A percentile compares a stretch with the other conserved stretches of the same genome.
These are phyloP conservation scores for Loris lydekkerianus DNA, from an alignment of 2,797 vertebrate species.

Conservation along the genomic window DNA sequence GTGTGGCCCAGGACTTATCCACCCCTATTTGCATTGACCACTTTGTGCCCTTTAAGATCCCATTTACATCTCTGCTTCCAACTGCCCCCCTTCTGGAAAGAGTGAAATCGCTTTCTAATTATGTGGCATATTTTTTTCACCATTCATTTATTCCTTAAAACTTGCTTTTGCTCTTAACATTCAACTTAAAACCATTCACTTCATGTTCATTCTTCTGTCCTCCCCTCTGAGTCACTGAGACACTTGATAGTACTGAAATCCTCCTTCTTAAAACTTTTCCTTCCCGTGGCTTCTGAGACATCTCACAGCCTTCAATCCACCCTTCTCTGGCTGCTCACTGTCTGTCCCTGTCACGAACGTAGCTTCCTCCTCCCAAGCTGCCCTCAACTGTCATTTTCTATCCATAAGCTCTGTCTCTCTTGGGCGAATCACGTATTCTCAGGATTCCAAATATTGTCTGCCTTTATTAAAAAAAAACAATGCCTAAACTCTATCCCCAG, in stretches of 20 bases:
- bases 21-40: neutral
- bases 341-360: neutral
- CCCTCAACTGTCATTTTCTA: neutral
- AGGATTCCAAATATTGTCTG: neutral
- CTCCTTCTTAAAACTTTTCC: neutral
- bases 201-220: neutral
- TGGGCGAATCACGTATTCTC: neutral
- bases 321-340: neutral
- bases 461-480: constrained; percentile 16
- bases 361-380: neutral
- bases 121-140: neutral
- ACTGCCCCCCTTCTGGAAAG: neutral
- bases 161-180: constrained; percentile 2
- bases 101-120: neutral
- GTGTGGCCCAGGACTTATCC: neutral
- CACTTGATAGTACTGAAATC: neutral
- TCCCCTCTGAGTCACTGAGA: neutral
- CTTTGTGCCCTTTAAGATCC: neutral
- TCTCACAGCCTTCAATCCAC: neutral
- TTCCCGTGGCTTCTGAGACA: neutral
- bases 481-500: neutral
- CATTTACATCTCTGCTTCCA: neutral
- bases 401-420: neutral
- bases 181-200: neutral
- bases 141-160: constrained; percentile 33